Percentiles rank a stretch among this genome's conserved stretches.
phyloP scores from a whole-genome alignment of 2,888 invertebrate genomes.

The Ormyrus labotus region DNA sequence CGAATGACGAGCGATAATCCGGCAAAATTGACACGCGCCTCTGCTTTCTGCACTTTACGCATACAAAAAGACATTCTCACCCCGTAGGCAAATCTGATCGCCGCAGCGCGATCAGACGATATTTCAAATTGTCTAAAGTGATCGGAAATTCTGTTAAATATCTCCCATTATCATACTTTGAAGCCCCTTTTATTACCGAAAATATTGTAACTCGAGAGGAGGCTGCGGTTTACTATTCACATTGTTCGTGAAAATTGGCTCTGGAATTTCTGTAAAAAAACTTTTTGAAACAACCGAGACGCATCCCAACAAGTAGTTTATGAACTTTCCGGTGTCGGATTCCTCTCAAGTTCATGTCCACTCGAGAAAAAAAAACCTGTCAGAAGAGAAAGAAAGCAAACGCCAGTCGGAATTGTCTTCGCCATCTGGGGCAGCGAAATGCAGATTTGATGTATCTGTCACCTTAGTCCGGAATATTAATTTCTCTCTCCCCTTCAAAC shows the following conservation, averaged over 20 bases:
- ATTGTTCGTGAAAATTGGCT: background rate
- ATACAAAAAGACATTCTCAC: constrained; percentile 17
- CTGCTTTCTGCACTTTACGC: constrained; percentile 31
- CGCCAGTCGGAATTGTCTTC: constrained; percentile 38
- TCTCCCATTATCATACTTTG: too few species aligned
- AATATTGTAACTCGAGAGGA: too few species aligned
- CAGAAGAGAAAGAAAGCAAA: constrained; percentile 7
- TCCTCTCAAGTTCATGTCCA: constrained; percentile 3
- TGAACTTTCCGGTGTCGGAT: background rate
- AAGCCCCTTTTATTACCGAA: too few species aligned
- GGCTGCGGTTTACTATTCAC: too few species aligned
- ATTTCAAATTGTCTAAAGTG: background rate
- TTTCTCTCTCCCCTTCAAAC: constrained; percentile 60
- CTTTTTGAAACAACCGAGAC: background rate
- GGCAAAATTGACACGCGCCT: constrained; percentile 72
- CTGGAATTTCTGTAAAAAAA: background rate
- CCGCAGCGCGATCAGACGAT: background rate
- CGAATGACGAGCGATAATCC: constrained; percentile 67
- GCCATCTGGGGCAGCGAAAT: constrained; percentile 65
- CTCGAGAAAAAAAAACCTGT: background rate
- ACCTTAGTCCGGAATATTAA: constrained; percentile 75
- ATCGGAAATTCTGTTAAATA: too few species aligned
- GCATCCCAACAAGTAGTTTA: background rate
- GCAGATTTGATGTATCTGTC: constrained; percentile 76
- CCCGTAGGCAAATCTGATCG: constrained; percentile 9